Percentiles rank a stretch among this genome's conserved stretches.
Conservation (phyloP, 2,113 vertebrate species). For the Phodopus roborovskii region DNA sequence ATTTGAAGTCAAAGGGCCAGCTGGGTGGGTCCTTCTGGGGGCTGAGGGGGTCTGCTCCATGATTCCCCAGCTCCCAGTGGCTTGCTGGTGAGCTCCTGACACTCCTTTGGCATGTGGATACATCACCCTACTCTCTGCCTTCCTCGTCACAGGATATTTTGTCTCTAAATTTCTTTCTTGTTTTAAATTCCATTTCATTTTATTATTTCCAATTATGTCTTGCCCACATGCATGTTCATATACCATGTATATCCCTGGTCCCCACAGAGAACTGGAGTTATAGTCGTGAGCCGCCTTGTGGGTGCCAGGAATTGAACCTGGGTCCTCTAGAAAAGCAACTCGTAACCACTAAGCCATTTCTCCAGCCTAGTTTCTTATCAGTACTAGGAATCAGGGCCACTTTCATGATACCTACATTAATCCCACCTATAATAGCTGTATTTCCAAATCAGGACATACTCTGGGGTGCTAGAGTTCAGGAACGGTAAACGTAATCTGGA, state of each 20-base stretch:
- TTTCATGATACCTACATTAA: background rate
- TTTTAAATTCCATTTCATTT: background rate
- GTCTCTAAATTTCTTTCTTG: background rate
- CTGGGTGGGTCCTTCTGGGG: background rate
- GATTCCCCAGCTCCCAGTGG: background rate
- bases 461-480: background rate
- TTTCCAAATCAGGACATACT: constrained; percentile 16
- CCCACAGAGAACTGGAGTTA: background rate
- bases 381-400: background rate
- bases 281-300: background rate
- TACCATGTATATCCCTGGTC: background rate
- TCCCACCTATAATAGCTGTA: background rate
- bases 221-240: background rate
- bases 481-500: background rate
- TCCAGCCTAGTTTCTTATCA: background rate
- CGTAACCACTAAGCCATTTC: background rate
- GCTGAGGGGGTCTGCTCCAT: background rate
- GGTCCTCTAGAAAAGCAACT: background rate
- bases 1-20: background rate
- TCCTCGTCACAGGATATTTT: background rate
- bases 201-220: background rate
- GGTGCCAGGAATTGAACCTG: background rate
- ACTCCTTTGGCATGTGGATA: background rate
- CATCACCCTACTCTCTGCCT: background rate
- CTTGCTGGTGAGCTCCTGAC: background rate